These are phyloP conservation scores for Macrotrachela quadricornifera DNA, from an alignment of 1,140 invertebrate genomes.

Conservation along the genomic window DNA sequence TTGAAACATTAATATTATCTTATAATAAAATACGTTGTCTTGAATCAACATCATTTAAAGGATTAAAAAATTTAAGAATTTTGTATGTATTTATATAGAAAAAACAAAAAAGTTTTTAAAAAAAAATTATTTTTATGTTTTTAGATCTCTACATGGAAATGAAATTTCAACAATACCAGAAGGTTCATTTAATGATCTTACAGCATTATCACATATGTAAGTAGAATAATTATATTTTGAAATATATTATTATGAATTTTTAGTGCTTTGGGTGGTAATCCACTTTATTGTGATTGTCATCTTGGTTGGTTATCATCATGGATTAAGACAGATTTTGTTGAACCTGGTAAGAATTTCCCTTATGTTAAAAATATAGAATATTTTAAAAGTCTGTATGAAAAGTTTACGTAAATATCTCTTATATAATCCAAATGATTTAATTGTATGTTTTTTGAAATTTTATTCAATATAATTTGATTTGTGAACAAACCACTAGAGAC, in stretches of 20 bases:
- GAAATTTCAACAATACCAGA: constrained; percentile 85
- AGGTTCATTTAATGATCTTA: constrained; percentile 72
- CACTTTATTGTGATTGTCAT: constrained; percentile 85
- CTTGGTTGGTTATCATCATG: constrained; percentile 86
- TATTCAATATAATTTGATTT: too few species aligned
- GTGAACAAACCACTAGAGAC: too few species aligned
- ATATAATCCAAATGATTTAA: too few species aligned
- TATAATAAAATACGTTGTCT: constrained; percentile 90
- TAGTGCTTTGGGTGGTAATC: constrained; percentile 85
- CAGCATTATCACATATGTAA: constrained; percentile 88
- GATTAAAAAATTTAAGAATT: constrained; percentile 64
- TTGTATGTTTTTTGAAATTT: too few species aligned
- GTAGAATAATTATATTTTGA: constrained; percentile 24
- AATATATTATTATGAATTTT: constrained; percentile 13
- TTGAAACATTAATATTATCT: constrained; percentile 82
- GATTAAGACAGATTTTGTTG: constrained; percentile 83
- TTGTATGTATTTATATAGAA: constrained; percentile 42
- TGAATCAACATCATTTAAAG: constrained; percentile 59
- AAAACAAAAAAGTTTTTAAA: too few species aligned
- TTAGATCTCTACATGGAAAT: constrained; percentile 76
- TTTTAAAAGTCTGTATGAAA: too few species aligned
- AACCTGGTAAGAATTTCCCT: constrained; percentile 45
- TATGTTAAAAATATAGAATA: too few species aligned
- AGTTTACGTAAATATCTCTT: too few species aligned
- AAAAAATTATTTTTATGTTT: constrained; percentile 16